Evolutionary conservation across 2,113 vertebrate species (phyloP).

Genomic region (Antennarius striatus): DNA sequence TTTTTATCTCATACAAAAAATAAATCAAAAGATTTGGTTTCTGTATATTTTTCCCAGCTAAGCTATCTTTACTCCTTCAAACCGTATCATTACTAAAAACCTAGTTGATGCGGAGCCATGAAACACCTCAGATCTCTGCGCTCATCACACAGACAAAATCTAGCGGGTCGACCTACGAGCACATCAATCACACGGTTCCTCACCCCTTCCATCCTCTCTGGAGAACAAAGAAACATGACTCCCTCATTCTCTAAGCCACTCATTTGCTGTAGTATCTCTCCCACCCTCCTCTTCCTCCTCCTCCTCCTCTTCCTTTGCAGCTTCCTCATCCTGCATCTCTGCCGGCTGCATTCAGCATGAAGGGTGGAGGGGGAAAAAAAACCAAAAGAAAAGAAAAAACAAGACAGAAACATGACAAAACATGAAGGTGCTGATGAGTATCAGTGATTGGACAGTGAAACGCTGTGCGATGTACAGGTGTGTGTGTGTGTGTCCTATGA

Average conservation of each 20-base stretch:
- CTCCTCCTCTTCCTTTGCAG: constrained; percentile 50
- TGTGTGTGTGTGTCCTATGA: constrained; percentile 39
- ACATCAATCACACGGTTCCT: constrained; percentile 67
- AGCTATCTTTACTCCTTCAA: neutral
- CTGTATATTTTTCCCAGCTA: no score
- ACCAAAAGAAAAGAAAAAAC: constrained; percentile 29
- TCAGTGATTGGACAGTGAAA: constrained; percentile 52
- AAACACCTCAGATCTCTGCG: constrained; percentile 28
- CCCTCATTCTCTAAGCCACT: constrained; percentile 83
- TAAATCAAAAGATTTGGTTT: no score
- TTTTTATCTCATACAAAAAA: no score
- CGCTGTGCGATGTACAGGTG: constrained; percentile 26
- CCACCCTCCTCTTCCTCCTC: constrained; percentile 77
- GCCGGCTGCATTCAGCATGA: constrained; percentile 70
- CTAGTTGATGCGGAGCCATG: constrained; percentile 38
- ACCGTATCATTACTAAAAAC: neutral
- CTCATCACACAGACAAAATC: constrained; percentile 24
- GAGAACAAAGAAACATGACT: constrained; percentile 73
- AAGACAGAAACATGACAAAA: constrained; percentile 57
- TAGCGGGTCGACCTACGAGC: constrained; percentile 56
- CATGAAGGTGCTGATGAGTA: constrained; percentile 69
- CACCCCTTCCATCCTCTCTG: constrained; percentile 75
- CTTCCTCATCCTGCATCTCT: constrained; percentile 76
- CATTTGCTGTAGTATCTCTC: constrained; percentile 79
- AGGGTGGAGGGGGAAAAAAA: constrained; percentile 44